Evolutionary conservation across 35 echinoderm and acorn worm genomes (phyloP).

Genomic region (Stichopus chloronotus): DNA sequence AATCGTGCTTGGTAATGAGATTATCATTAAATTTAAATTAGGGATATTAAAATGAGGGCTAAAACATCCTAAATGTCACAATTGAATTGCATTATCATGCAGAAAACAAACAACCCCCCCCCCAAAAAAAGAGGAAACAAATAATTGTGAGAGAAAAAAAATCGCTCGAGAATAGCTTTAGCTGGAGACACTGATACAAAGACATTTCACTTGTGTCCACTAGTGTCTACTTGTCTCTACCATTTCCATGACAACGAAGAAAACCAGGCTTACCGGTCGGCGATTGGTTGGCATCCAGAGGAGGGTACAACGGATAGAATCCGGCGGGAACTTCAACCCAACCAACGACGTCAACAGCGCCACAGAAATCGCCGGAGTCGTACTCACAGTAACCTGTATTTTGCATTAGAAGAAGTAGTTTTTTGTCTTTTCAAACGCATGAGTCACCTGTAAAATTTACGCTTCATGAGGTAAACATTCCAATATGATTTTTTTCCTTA

Average conservation of each 20-base stretch:
- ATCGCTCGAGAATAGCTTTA: neutral
- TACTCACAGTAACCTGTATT: conserved; percentile 13
- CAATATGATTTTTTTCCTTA: neutral
- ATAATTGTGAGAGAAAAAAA: too few relatives aligned
- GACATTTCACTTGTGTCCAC: neutral
- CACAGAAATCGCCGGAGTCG: neutral
- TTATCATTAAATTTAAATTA: too few relatives aligned
- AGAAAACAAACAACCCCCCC: too few relatives aligned
- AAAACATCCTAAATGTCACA: too few relatives aligned
- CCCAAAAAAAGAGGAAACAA: too few relatives aligned
- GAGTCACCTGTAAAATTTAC: neutral
- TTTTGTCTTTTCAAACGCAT: neutral
- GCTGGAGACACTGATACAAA: neutral
- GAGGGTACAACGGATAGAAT: conserved; percentile 10
- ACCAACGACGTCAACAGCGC: neutral
- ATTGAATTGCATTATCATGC: too few relatives aligned
- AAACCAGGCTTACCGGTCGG: neutral
- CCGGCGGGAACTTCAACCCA: conserved; percentile 9
- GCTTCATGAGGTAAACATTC: neutral
- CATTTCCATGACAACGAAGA: too few relatives aligned
- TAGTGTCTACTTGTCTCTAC: too few relatives aligned
- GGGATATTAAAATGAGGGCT: too few relatives aligned
- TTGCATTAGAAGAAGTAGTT: neutral
- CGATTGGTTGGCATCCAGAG: neutral
- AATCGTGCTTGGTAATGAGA: too few relatives aligned